Evolutionary conservation across 1,140 invertebrate species (phyloP), one percentile per base, ranked within the genome.

Genomic region (Drosophila gunungcola): DNA sequence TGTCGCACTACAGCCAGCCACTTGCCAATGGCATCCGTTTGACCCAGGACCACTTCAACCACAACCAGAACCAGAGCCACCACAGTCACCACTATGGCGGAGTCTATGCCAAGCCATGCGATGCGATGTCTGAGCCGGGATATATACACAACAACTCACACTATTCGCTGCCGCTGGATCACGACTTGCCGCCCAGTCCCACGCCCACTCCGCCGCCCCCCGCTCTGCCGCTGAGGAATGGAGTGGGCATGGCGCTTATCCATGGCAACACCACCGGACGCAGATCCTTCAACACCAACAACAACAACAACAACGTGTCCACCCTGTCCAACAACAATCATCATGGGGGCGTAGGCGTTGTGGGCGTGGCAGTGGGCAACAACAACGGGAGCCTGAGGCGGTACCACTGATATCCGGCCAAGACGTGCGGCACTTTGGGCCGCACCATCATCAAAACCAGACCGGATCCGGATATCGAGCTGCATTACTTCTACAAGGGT

Each of bases 141-240:
- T 92, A 92, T 13, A 90, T 92, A 9, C 91, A 92, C 57, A 91
- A 86, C 52, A 92, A 92, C 16, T 91, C 90, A 5, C 91, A 92
- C 25, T 92, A 92, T 41, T 92, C 91, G 25, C 54, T 92, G 62
- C 91, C 91, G 0, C 25, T 92, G 53, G 91, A 92, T 57, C 89
- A 92, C 10, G 91, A 91, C 34, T 36, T 90, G 61, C 79, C 80
- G 4, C 78, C 79, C 10, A 83, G 70, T 58, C 86, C 83, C 25
- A 80, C 90, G 32, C 88, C 81, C 11, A 90, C 91, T 4, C 91
- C 91, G 5, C 88, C 91, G 9, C 91, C 91, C 0, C 91, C 91
- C 0, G 91, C 91, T 2, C 4, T 92, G 53, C 91, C 91, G 4
- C 46, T 92, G 52, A 81, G 91, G 29, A 92, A 92, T 36, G 90